Conservation (phyloP, 2,113 vertebrate genomes). For the Desmodus rotundus region DNA sequence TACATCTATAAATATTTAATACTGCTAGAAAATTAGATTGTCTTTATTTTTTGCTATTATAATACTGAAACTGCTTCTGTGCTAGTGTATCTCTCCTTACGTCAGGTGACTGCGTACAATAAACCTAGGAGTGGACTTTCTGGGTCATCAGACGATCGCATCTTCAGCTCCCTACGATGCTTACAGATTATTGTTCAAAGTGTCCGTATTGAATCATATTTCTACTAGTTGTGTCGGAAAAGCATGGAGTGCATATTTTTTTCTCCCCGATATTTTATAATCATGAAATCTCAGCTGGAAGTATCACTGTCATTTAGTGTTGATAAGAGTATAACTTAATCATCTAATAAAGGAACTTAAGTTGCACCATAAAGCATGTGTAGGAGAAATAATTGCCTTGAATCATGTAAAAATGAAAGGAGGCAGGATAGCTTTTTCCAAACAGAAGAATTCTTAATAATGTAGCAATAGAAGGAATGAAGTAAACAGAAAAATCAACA, state of each 20-base stretch:
- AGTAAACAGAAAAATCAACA: neutral
- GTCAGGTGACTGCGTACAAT: neutral
- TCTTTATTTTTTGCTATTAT: neutral
- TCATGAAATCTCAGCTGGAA: neutral
- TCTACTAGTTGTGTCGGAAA: neutral
- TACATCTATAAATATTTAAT: neutral
- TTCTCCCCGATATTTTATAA: neutral
- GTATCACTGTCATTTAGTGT: neutral
- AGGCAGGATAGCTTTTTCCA: neutral
- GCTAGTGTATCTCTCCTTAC: neutral
- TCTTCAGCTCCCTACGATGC: neutral
- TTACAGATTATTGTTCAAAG: neutral
- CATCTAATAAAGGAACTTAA: neutral
- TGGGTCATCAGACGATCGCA: neutral
- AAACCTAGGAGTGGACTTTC: neutral
- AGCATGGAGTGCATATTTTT: neutral
- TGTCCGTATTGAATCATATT: neutral
- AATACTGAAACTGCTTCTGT: neutral
- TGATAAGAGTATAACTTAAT: neutral
- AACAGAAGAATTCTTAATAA: neutral
- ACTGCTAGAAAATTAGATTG: neutral
- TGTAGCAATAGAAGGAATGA: neutral
- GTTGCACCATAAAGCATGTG: neutral
- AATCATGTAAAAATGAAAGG: neutral
- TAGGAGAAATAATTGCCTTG: neutral